phyloP scores from a whole-genome alignment of 2,888 invertebrate genomes.

The Peribatodes rhomboidaria region DNA sequence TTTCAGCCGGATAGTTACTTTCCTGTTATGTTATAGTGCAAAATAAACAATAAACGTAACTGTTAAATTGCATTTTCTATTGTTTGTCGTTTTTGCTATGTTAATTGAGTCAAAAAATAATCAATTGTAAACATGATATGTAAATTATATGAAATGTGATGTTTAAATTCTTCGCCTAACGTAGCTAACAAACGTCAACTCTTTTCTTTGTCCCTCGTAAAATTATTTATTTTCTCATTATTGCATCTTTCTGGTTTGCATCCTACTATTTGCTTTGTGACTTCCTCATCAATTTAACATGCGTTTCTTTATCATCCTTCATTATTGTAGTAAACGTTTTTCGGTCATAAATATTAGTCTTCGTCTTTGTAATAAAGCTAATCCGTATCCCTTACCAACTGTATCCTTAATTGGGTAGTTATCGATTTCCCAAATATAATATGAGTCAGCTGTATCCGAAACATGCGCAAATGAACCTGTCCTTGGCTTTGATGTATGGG shows the following conservation, averaged over 20 bases:
- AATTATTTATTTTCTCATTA: no score
- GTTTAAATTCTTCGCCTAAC: no score
- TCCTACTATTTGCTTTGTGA: background rate
- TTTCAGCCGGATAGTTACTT: conserved; percentile 56
- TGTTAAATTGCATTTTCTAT: conserved; percentile 6
- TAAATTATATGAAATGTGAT: no score
- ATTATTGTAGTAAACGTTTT: background rate
- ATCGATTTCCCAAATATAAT: conserved; percentile 35
- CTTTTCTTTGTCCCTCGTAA: no score
- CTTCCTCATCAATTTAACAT: background rate
- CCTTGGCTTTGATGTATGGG: conserved; percentile 11
- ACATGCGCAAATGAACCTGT: conserved; percentile 25
- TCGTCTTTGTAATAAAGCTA: background rate
- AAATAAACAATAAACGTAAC: conserved; percentile 45
- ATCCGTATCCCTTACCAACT: conserved; percentile 1
- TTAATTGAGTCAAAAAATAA: no score
- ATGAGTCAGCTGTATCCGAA: conserved; percentile 26
- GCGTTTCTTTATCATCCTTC: background rate
- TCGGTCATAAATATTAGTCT: background rate
- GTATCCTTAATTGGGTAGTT: conserved; percentile 14
- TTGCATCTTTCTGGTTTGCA: no score
- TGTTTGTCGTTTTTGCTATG: background rate
- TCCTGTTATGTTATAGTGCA: conserved; percentile 54
- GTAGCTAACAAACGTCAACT: no score
- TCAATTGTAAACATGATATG: no score